Evolutionary conservation across 2,888 invertebrate genomes (phyloP).

Genomic region (Esperia sulphurella): DNA sequence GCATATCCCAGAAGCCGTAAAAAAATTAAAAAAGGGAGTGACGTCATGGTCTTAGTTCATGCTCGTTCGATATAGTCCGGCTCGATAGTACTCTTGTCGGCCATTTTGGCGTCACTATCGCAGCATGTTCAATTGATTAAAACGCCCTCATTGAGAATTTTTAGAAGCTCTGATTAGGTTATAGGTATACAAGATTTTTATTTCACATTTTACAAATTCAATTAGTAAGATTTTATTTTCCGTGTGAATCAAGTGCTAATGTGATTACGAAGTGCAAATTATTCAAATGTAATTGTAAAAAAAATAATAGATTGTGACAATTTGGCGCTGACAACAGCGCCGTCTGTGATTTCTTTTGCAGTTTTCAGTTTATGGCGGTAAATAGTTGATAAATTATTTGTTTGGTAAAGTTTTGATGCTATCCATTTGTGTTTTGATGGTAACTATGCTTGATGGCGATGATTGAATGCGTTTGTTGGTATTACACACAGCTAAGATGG

Average conservation of each 20-base stretch:
- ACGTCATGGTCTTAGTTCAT: too few relatives aligned
- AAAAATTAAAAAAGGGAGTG: too few relatives aligned
- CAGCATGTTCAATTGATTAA: conserved; percentile 45
- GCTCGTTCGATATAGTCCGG: too few relatives aligned
- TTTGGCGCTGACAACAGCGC: conserved; percentile 61
- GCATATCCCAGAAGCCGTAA: too few relatives aligned
- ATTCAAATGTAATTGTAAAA: too few relatives aligned
- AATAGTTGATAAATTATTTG: conserved; percentile 29
- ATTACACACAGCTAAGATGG: conserved; percentile 8
- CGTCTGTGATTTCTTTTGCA: conserved; percentile 47
- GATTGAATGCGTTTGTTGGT: neutral
- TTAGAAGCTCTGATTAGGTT: conserved; percentile 39
- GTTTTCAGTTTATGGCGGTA: conserved; percentile 52
- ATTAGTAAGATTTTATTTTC: too few relatives aligned
- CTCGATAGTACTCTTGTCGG: conserved; percentile 38
- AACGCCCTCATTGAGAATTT: conserved; percentile 69
- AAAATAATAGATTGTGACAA: conserved; percentile 8
- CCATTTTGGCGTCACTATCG: conserved; percentile 70
- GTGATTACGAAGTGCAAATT: too few relatives aligned
- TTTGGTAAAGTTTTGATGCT: too few relatives aligned
- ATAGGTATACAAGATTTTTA: conserved; percentile 22
- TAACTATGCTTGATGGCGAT: neutral
- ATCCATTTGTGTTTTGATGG: conserved; percentile 12
- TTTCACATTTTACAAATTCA: neutral
- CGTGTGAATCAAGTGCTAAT: too few relatives aligned